phyloP scores from a whole-genome alignment of 2,797 vertebrate genomes.

The Prionace glauca region DNA sequence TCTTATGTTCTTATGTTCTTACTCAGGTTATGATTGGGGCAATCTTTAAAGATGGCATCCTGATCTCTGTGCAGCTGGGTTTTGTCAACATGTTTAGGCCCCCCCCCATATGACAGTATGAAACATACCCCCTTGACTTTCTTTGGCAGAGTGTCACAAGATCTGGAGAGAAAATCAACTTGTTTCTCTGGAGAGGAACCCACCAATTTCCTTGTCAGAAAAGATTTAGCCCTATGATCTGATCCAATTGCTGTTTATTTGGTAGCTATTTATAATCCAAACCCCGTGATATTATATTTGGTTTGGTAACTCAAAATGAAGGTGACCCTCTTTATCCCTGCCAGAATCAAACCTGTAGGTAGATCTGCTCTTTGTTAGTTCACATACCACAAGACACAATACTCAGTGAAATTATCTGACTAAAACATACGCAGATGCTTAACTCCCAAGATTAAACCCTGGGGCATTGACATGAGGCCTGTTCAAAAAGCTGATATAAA shows the following conservation, averaged over 20 bases:
- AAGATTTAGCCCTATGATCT: not conserved
- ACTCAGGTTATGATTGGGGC: too few species aligned
- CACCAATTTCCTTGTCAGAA: too few species aligned
- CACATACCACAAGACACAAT: not conserved
- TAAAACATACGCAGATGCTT: not conserved
- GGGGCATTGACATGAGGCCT: not conserved
- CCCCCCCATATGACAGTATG: too few species aligned
- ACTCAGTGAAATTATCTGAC: not conserved
- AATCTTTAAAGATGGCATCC: too few species aligned
- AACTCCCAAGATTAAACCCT: not conserved
- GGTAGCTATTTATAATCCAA: not conserved
- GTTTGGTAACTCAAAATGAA: not conserved
- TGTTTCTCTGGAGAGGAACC: too few species aligned
- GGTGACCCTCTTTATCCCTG: not conserved
- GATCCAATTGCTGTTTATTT: not conserved
- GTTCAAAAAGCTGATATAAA: not conserved
- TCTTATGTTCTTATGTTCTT: too few species aligned
- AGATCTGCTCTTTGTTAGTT: not conserved
- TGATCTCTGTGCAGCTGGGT: too few species aligned
- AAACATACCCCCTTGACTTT: too few species aligned
- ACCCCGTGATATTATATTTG: not conserved
- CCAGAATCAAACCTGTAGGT: not conserved
- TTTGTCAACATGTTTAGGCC: too few species aligned
- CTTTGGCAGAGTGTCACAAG: too few species aligned
- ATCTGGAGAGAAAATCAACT: too few species aligned